phyloP scores from a whole-genome alignment of 2,797 vertebrate species.

The Melopsittacus undulatus region DNA sequence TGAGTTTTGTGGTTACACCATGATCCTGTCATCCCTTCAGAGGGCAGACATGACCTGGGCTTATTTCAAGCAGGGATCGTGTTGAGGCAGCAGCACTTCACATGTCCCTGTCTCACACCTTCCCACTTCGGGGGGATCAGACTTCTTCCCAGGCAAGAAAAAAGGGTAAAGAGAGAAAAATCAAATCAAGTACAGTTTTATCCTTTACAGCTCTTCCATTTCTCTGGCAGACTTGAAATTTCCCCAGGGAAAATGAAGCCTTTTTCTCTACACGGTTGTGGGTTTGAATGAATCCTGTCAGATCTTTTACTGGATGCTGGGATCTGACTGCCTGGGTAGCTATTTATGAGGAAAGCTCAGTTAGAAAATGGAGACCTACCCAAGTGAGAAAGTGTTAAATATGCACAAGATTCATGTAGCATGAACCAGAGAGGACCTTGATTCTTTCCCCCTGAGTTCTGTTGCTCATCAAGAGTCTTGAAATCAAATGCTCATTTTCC shows the following conservation, averaged over 20 bases:
- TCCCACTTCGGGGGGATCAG: background rate
- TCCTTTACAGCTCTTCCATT: background rate
- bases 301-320: background rate
- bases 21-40: background rate
- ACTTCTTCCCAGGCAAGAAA: background rate
- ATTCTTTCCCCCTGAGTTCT: background rate
- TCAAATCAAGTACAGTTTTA: background rate
- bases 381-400: background rate
- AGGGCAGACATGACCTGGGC: background rate
- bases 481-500: slow-evolving; percentile 36
- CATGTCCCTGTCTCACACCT: background rate
- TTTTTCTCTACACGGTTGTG: background rate
- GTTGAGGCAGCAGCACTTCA: accelerated
- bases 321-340: background rate
- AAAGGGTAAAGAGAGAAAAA: background rate
- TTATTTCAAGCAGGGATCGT: background rate
- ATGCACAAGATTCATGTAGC: background rate
- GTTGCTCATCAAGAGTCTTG: accelerated
- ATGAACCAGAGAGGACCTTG: background rate
- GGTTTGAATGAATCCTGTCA: background rate
- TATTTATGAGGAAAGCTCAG: background rate
- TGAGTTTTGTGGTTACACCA: background rate
- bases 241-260: background rate
- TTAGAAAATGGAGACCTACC: background rate
- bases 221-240: background rate